phyloP scores from a whole-genome alignment of 2,888 invertebrate genomes.

The Tholera decimalis region DNA sequence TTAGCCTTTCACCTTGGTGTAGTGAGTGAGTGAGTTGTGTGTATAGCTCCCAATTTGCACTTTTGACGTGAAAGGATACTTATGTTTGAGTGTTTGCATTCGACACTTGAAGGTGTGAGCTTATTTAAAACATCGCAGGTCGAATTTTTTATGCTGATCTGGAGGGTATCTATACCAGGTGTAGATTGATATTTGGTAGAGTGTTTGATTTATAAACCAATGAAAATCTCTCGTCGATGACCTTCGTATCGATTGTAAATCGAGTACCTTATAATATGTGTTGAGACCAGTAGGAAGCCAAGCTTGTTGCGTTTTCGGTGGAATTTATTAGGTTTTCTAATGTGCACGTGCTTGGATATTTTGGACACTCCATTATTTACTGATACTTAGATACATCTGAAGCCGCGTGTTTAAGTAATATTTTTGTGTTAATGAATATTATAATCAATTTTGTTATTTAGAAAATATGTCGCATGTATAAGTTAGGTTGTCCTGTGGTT shows the following conservation, averaged over 20 bases:
- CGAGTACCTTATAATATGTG: no score
- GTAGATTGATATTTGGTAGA: neutral
- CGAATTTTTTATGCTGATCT: neutral
- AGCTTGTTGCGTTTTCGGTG: no score
- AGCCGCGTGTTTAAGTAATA: neutral
- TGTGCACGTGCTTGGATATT: no score
- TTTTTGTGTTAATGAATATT: neutral
- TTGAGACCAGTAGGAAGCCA: no score
- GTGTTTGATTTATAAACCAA: neutral
- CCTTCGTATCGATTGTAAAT: no score
- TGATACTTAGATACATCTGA: neutral
- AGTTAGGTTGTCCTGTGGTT: neutral
- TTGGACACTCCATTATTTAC: no score
- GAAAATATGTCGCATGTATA: neutral
- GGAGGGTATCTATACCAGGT: neutral
- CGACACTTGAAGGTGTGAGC: neutral
- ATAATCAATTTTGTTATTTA: neutral
- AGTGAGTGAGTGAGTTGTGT: conserved; percentile 45
- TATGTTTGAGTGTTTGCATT: conserved; percentile 35
- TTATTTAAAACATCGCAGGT: conserved; percentile 1
- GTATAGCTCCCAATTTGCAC: conserved; percentile 53
- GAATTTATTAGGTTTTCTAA: no score
- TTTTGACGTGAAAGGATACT: conserved; percentile 43
- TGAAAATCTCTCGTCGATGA: no score
- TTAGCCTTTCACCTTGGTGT: conserved; percentile 60